A percentile compares a stretch with the other conserved stretches of the same genome.
phyloP scores from a whole-genome alignment of 2,797 vertebrate species.

The Hephaestus fuliginosus region DNA sequence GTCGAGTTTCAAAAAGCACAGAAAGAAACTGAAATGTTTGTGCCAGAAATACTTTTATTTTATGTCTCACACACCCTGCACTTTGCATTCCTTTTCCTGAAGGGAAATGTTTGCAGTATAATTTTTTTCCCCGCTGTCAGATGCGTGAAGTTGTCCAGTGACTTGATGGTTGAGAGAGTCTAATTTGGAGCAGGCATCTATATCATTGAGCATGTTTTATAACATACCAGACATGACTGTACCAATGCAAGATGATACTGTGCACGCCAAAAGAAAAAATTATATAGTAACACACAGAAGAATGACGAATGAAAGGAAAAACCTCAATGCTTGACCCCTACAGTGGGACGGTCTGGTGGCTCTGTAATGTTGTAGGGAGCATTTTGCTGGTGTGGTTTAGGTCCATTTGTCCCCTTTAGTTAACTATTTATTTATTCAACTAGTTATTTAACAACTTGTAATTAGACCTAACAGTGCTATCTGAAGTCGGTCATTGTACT shows the following conservation, averaged over 20 bases:
- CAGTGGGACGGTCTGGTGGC: too few relatives aligned
- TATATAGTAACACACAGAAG: too few relatives aligned
- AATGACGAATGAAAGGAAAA: too few relatives aligned
- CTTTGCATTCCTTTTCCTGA: neutral
- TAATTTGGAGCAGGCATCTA: constrained; percentile 35
- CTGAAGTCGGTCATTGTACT: too few relatives aligned
- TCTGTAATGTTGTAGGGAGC: too few relatives aligned
- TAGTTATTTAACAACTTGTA: too few relatives aligned
- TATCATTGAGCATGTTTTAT: constrained; percentile 6
- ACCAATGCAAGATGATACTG: constrained; percentile 1
- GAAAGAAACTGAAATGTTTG: neutral
- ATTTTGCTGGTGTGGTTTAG: too few relatives aligned
- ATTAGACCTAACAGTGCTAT: too few relatives aligned
- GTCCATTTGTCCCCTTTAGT: too few relatives aligned
- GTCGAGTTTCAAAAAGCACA: neutral
- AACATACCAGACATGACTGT: constrained; percentile 1
- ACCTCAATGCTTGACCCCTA: too few relatives aligned
- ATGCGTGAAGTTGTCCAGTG: constrained; percentile 22
- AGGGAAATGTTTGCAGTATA: constrained; percentile 17
- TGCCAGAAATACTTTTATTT: neutral
- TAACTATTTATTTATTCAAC: too few relatives aligned
- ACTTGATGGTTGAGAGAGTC: constrained; percentile 47
- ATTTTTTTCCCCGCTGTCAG: constrained; percentile 9
- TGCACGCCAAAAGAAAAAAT: neutral
- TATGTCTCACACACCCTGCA: neutral